These are phyloP conservation scores for Falco rusticolus DNA, from an alignment of 2,797 vertebrate species.

Conservation along the genomic window DNA sequence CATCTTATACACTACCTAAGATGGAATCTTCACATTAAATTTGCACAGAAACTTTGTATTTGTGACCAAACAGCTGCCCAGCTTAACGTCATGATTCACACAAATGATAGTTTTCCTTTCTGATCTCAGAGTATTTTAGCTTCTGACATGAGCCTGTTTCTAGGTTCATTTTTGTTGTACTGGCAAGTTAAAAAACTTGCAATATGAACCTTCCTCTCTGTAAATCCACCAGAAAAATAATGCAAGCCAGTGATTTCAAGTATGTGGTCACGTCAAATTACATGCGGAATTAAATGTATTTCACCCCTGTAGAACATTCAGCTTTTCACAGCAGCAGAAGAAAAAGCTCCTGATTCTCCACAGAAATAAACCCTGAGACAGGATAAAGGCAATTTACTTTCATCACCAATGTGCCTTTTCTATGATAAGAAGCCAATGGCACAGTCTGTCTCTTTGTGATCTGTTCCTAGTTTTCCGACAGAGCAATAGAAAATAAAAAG, in stretches of 20 bases:
- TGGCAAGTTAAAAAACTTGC: slow-evolving; percentile 25
- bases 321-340: background rate
- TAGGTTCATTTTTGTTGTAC: slow-evolving; percentile 28
- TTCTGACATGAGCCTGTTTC: background rate
- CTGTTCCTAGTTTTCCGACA: background rate
- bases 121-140: background rate
- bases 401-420: background rate
- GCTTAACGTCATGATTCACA: background rate
- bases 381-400: slow-evolving; percentile 30
- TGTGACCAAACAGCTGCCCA: background rate
- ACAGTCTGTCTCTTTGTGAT: background rate
- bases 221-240: slow-evolving; percentile 42
- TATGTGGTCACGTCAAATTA: background rate
- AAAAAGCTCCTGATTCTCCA: background rate
- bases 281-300: background rate
- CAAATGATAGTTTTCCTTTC: accelerated
- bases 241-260: background rate
- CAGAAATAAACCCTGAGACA: slow-evolving; percentile 26
- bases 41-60: background rate
- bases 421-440: background rate
- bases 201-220: slow-evolving; percentile 3
- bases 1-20: background rate
- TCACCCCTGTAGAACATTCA: slow-evolving; percentile 3
- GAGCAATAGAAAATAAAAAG: background rate
- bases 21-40: background rate